Conservation (phyloP, 2,888 invertebrate genomes). For the Orthosia incerta region DNA sequence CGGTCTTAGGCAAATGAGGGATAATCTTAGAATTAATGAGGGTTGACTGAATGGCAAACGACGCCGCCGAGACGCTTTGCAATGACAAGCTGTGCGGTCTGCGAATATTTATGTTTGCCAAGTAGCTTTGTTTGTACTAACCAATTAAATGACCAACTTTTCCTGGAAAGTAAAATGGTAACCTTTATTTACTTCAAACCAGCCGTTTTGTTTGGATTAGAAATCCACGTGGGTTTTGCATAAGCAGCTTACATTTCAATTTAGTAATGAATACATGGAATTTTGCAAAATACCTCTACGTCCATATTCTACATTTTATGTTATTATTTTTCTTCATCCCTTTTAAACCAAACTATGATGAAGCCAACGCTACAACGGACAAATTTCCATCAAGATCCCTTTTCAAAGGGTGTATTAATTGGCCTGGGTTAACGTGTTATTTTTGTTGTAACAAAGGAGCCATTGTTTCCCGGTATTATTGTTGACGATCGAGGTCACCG, state of each 20-base stretch:
- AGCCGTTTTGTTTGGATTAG: not conserved
- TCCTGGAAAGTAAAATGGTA: conserved; percentile 5
- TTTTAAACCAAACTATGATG: conserved; percentile 16
- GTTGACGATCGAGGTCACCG: conserved; percentile 60
- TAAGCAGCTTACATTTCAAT: conserved; percentile 2
- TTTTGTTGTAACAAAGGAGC: conserved; percentile 53
- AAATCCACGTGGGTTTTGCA: not conserved
- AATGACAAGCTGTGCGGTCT: conserved; percentile 45
- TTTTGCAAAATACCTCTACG: not conserved
- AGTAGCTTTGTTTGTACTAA: conserved; percentile 26
- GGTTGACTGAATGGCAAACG: conserved; percentile 57
- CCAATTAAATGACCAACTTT: conserved; percentile 16
- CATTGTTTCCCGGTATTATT: conserved; percentile 60
- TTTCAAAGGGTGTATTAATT: conserved; percentile 46
- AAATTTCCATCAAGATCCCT: conserved; percentile 32
- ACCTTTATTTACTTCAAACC: not conserved
- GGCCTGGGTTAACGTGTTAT: conserved; percentile 45
- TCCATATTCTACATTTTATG: not conserved
- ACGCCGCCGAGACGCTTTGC: conserved; percentile 27
- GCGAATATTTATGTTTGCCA: conserved; percentile 45
- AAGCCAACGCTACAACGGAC: not conserved
- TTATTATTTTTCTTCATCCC: conserved; percentile 10
- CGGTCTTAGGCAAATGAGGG: conserved; percentile 71
- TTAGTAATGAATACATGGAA: not conserved
- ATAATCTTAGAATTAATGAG: conserved; percentile 73